Base-by-base conservation (phyloP, 2,113 vertebrate genomes). In the Illadopsis cleaveri region DNA sequence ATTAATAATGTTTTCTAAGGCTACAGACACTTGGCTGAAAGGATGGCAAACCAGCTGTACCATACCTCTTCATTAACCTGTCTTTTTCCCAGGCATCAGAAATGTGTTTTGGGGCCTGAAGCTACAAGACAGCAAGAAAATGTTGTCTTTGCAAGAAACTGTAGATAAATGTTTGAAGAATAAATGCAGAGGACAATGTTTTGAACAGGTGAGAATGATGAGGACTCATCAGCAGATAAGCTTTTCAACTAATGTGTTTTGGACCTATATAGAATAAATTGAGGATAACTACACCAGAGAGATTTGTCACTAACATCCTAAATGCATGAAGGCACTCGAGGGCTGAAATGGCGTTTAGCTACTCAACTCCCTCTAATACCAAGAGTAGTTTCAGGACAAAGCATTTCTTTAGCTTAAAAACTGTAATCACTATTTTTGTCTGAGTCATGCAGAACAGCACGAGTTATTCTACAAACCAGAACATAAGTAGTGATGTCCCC, bases 1-100 rank as follows among this genome's bases (percentile, higher is more conserved):
- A 79, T 81, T 83, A 89, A 83, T 80, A 81, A 89, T 25, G 28
- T 51, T 87, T 89, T 80, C 77, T 85, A 73, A 96, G 45, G 80
- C 51, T 83, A 79, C 33, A 68, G 64, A 71, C n/a, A 38, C 37
- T 80, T 42, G 66, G 45, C 33, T 79, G 79, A 85, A 71, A 80
- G 70, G 24, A 72, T 6, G 5, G 58, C 40, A 91, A 69, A 87
- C 54, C 57, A 82, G 38, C 33, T 89, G 38, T 25, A 69, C 86
- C 69, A 75, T 48, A 84, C 11, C 37, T 95, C 81, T 87, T 92
- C 86, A 85, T 93, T 94, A 66, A 28, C 23, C 16, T 82, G 61
- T 37, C 80, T 54, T 66, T 86, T 83, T 58, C 79, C 45, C 58
- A 82, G 69, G 27, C 37, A 58, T 60, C 37, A 73, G 44, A 96